phyloP scores from a whole-genome alignment of 2,113 vertebrate species.

The Jacana jacana region DNA sequence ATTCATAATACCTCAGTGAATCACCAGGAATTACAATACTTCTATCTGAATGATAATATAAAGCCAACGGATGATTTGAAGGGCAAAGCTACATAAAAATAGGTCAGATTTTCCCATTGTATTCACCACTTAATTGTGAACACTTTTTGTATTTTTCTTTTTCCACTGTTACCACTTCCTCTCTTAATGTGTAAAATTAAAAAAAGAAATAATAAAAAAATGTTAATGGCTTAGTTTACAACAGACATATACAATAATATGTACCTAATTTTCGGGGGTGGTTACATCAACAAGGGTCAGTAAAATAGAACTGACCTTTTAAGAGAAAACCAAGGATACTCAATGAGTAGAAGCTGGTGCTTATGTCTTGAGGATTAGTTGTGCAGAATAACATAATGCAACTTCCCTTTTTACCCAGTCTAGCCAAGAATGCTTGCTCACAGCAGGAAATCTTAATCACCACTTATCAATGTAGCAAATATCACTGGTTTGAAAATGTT shows the following conservation, averaged over 20 bases:
- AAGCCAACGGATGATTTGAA: constrained; percentile 67
- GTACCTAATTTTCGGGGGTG: not conserved
- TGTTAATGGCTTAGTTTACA: not conserved
- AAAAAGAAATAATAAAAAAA: not conserved
- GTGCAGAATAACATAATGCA: not conserved
- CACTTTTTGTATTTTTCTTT: not conserved
- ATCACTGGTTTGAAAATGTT: not conserved
- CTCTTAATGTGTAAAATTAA: not conserved
- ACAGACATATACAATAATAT: not conserved
- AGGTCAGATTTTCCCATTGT: constrained; percentile 22
- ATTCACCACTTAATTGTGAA: constrained; percentile 9
- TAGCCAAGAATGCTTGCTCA: not conserved
- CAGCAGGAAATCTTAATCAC: not conserved
- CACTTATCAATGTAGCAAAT: not conserved
- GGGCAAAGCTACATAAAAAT: constrained; percentile 63
- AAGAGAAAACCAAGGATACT: not conserved
- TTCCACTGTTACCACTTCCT: not conserved
- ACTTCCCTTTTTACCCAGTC: not conserved
- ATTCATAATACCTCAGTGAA: constrained; percentile 72
- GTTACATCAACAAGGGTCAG: rapidly evolving
- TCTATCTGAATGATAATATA: constrained; percentile 67
- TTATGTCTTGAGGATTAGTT: not conserved
- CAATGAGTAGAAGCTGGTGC: not conserved
- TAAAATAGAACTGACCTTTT: not conserved
- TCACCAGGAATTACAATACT: constrained; percentile 52